Percentiles rank a stretch among this genome's conserved stretches.
phyloP scores from a whole-genome alignment of 2,888 invertebrate genomes.

The Cenopis cana region DNA sequence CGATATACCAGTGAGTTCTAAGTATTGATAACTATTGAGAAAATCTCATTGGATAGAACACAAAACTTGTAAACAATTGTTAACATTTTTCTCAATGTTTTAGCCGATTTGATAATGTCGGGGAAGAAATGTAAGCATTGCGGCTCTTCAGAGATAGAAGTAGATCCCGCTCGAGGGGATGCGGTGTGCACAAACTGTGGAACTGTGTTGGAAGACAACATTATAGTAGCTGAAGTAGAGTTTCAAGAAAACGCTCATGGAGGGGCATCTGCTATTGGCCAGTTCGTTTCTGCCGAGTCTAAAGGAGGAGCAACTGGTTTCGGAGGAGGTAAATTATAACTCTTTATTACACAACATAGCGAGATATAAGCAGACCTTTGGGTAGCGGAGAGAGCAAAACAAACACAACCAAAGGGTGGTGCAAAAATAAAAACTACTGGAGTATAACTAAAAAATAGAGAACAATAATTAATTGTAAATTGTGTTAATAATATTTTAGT shows the following conservation, averaged over 20 bases:
- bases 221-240: constrained; percentile 98
- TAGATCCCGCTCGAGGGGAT: constrained; percentile 97
- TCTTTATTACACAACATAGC: too few relatives aligned
- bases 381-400: too few relatives aligned
- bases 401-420: too few relatives aligned
- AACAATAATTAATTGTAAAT: too few relatives aligned
- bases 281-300: constrained; percentile 96
- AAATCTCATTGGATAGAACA: neutral
- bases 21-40: neutral
- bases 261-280: constrained; percentile 94
- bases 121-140: constrained; percentile 94
- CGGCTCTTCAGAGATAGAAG: constrained; percentile 96
- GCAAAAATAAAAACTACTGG: too few relatives aligned
- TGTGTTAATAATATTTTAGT: neutral
- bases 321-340: constrained; percentile 86
- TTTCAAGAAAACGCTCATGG: constrained; percentile 97
- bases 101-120: constrained; percentile 63
- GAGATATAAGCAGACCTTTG: too few relatives aligned
- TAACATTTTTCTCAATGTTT: constrained; percentile 45
- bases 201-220: constrained; percentile 97
- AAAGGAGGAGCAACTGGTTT: constrained; percentile 93
- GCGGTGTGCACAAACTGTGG: constrained; percentile 98
- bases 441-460: too few relatives aligned
- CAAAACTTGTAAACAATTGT: constrained; percentile 36
- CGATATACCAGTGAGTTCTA: neutral